phyloP scores from a whole-genome alignment of 2,797 vertebrate genomes.

The Halcyon chelicuti region DNA sequence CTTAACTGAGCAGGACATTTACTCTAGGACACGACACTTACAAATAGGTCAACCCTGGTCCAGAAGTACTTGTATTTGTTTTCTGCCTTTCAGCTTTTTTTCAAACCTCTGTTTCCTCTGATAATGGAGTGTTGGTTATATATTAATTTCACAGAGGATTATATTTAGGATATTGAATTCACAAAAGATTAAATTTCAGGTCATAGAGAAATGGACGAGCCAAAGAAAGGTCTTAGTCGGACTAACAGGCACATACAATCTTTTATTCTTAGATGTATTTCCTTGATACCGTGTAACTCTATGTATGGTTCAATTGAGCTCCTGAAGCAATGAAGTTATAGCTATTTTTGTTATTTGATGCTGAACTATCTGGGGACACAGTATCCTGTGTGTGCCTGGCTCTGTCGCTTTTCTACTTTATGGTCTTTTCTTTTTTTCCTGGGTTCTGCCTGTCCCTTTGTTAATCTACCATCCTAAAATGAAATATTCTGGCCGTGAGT shows the following conservation, averaged over 20 bases:
- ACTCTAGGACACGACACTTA: fast-evolving
- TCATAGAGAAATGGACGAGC: not conserved
- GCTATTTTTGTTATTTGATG: conserved; percentile 37
- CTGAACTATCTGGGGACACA: not conserved
- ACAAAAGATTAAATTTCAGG: conserved; percentile 2
- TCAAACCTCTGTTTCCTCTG: not conserved
- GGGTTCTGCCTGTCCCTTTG: not conserved
- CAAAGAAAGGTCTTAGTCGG: not conserved
- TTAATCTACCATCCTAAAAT: not conserved
- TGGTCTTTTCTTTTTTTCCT: not conserved
- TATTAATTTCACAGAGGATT: conserved; percentile 20
- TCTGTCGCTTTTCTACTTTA: not conserved
- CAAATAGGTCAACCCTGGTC: fast-evolving
- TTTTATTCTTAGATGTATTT: conserved; percentile 30
- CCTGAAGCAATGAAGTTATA: conserved; percentile 11
- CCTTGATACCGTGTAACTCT: not conserved
- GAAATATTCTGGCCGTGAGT: not conserved
- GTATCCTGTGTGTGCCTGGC: not conserved
- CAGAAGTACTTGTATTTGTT: not conserved
- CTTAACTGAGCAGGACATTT: not conserved
- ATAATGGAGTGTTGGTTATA: not conserved
- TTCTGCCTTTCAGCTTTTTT: not conserved
- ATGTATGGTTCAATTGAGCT: not conserved
- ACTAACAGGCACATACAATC: not conserved
- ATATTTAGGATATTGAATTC: not conserved